Conservation (phyloP, 2,888 invertebrate species). For the Morpho deidamia region DNA sequence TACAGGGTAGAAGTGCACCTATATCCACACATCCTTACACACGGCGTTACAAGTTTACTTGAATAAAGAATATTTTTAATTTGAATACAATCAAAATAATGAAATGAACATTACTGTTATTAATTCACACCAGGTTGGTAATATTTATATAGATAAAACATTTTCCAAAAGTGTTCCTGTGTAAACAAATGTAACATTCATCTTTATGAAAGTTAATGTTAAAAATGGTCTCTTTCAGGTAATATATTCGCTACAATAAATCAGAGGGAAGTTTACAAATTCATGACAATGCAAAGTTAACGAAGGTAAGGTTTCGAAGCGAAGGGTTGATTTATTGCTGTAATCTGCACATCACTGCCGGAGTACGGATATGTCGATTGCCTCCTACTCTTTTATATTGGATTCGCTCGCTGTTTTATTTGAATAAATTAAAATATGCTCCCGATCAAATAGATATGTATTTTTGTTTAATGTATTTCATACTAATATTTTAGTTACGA, state of each 20-base stretch:
- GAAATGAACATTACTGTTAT: too few species aligned
- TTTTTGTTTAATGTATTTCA: too few species aligned
- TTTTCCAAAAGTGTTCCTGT: too few species aligned
- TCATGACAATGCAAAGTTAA: conserved; percentile 27
- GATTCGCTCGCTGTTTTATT: not conserved
- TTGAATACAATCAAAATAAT: too few species aligned
- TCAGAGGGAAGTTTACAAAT: conserved; percentile 23
- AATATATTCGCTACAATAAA: conserved; percentile 10
- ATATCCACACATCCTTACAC: too few species aligned
- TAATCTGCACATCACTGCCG: conserved; percentile 29
- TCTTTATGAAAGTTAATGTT: not conserved
- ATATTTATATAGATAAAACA: too few species aligned
- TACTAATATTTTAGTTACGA: too few species aligned
- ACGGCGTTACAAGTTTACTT: too few species aligned
- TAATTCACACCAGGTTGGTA: too few species aligned
- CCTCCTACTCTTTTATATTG: not conserved
- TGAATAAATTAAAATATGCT: not conserved
- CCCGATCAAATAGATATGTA: too few species aligned
- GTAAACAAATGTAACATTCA: not conserved
- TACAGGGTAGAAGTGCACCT: too few species aligned
- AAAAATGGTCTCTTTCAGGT: not conserved
- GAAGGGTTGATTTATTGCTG: conserved; percentile 33
- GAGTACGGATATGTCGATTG: not conserved
- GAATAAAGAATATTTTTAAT: too few species aligned
- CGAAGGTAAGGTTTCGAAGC: conserved; percentile 20